Evolutionary conservation across 1,140 invertebrate genomes (phyloP).

Genomic region (Phymorhynchus buccinoides): DNA sequence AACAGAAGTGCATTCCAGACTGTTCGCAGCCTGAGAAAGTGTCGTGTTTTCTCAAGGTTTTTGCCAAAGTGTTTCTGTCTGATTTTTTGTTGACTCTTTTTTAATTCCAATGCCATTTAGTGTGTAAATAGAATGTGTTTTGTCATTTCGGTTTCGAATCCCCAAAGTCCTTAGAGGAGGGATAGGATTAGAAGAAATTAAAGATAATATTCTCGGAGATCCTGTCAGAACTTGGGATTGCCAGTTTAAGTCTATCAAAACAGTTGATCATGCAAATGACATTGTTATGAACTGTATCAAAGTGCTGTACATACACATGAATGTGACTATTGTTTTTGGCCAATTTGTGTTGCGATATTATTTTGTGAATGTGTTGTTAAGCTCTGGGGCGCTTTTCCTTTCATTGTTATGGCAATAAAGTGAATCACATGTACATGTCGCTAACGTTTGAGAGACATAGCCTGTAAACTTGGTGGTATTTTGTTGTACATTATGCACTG

Average conservation of each 20-base stretch:
- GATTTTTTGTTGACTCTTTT: background rate
- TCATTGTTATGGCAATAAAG: constrained; percentile 32
- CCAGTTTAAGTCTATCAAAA: constrained; percentile 24
- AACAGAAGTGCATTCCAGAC: constrained; percentile 24
- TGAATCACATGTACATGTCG: background rate
- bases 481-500: background rate
- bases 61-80: constrained; percentile 15
- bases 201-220: background rate
- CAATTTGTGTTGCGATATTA: constrained; percentile 19
- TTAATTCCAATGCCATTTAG: constrained; percentile 16
- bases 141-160: background rate
- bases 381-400: background rate
- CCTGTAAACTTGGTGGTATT: background rate
- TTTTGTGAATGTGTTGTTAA: constrained; percentile 4
- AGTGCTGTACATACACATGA: constrained; percentile 18
- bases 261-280: constrained; percentile 26
- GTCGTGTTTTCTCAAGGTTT: constrained; percentile 6
- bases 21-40: constrained; percentile 15
- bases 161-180: background rate
- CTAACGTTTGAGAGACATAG: background rate
- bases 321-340: background rate
- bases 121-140: background rate
- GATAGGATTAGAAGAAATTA: background rate
- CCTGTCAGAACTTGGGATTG: constrained; percentile 6
- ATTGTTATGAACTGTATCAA: constrained; percentile 13